A percentile compares a stretch with the other conserved stretches of the same genome.
Evolutionary conservation across 2,797 vertebrate genomes (phyloP).

Genomic region (Hippopotamyrus pictus): DNA sequence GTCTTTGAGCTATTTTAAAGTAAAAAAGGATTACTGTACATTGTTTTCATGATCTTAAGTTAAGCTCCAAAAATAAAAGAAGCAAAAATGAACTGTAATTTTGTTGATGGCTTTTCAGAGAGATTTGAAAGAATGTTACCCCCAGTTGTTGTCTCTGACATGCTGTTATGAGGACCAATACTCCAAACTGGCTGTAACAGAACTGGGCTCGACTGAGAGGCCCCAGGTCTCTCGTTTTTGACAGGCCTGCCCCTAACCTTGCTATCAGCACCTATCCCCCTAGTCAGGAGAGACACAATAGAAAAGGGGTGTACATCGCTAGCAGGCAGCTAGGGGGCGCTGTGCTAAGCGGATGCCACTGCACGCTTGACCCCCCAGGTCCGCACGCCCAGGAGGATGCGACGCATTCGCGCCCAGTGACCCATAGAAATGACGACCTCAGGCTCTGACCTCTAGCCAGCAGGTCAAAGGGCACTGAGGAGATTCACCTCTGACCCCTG

Average conservation of each 20-base stretch:
- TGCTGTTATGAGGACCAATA: background rate
- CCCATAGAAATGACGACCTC: conserved; percentile 29
- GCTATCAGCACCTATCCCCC: background rate
- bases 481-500: conserved; percentile 52
- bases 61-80: background rate
- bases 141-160: background rate
- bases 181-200: background rate
- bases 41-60: background rate
- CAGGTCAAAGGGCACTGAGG: conserved; percentile 46
- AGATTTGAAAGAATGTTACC: background rate
- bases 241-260: background rate
- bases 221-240: background rate
- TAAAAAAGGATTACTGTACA: background rate
- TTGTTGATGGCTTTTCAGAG: background rate
- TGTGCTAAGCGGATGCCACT: background rate
- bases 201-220: background rate
- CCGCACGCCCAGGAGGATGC: conserved; percentile 17
- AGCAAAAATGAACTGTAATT: background rate
- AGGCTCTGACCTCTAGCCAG: conserved; percentile 41
- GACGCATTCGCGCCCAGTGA: conserved; percentile 30
- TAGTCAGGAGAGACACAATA: background rate
- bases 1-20: background rate
- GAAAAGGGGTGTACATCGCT: background rate
- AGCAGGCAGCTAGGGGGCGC: background rate
- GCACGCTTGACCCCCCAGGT: conserved; percentile 7